These are phyloP conservation scores for Palloptera scutellata DNA, from an alignment of 2,888 invertebrate genomes.

Conservation along the genomic window DNA sequence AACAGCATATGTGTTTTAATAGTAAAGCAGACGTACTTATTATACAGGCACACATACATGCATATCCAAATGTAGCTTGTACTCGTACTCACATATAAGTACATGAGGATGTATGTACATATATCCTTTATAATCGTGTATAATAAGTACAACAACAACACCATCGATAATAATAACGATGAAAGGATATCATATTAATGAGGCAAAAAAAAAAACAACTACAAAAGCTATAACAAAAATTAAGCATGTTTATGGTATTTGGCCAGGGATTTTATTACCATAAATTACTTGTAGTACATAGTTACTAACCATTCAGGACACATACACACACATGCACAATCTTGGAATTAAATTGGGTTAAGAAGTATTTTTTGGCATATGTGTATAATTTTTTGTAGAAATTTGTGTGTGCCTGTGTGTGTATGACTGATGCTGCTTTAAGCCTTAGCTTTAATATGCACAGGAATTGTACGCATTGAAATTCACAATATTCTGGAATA, in stretches of 20 bases:
- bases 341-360: not conserved
- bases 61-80: too few species aligned
- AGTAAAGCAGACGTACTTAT: too few species aligned
- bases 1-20: not conserved
- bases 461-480: not conserved
- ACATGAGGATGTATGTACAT: too few species aligned
- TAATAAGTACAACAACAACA: too few species aligned
- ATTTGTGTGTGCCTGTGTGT: too few species aligned
- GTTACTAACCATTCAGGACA: constrained; percentile 8
- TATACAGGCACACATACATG: not conserved
- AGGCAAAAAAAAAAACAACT: not conserved
- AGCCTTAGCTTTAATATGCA: too few species aligned
- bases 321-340: not conserved
- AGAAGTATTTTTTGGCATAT: too few species aligned
- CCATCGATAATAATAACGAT: not conserved
- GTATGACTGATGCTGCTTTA: too few species aligned
- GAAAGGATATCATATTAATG: not conserved
- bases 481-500: not conserved
- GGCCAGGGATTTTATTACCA: not conserved
- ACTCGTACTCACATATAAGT: too few species aligned
- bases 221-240: not conserved
- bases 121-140: too few species aligned
- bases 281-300: not conserved
- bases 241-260: not conserved
- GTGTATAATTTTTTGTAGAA: too few species aligned